Conservation (phyloP, 2,797 vertebrate genomes). For the Coendou prehensilis region DNA sequence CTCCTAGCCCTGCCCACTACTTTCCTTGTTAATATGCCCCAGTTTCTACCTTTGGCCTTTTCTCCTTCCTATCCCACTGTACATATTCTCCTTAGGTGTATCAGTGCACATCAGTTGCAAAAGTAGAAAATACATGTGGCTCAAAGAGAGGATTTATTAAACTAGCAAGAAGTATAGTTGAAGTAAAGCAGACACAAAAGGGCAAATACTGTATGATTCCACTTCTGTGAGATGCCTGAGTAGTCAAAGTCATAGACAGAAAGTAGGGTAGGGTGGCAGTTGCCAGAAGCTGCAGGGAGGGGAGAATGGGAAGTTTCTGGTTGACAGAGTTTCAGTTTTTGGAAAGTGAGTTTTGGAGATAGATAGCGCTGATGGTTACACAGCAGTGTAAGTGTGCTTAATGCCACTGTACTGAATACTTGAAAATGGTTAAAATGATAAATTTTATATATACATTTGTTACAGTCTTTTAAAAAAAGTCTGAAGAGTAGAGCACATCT, state of each 20-base stretch:
- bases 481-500: neutral
- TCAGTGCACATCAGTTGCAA: neutral
- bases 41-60: too few species aligned
- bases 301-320: neutral
- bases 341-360: constrained; percentile 7
- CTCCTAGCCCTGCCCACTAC: neutral
- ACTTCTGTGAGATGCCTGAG: neutral
- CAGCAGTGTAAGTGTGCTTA: constrained; percentile 4
- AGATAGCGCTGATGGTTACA: neutral
- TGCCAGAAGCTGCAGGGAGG: neutral
- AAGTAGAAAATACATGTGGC: neutral
- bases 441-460: neutral
- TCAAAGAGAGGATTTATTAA: constrained; percentile 30
- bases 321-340: constrained; percentile 22
- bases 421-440: neutral
- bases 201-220: neutral
- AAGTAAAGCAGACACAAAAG: neutral
- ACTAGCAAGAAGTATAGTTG: neutral
- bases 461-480: neutral
- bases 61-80: neutral
- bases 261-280: neutral
- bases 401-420: neutral
- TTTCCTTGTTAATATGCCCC: too few species aligned
- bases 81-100: neutral
- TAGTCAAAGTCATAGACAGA: neutral